Evolutionary conservation across 1,140 invertebrate genomes (phyloP), one percentile per base, ranked within the genome.

Genomic region (Trichonephila inaurata): DNA sequence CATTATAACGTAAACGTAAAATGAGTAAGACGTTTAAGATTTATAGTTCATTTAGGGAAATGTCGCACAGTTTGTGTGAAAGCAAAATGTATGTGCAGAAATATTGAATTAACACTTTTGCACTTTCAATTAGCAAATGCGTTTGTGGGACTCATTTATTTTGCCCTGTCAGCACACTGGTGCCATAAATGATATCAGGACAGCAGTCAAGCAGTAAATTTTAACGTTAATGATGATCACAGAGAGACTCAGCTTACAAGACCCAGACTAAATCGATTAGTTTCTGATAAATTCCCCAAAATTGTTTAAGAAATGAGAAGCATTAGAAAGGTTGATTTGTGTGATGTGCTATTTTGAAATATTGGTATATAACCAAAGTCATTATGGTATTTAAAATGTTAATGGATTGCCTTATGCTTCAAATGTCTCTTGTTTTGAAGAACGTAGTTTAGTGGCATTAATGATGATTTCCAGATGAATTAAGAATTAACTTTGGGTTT

Each of bases 61-160:
- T 83, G 82, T 83, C 82, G 51, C 7, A 21, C 21, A 83, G 82
- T 83, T 83, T 83, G 82, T 60, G 40, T 51, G 24, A 60, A 83
- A 83, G 44, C 51, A 60, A 83, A 83, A 83, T 83, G 51, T 83
- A 83, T 83, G 44, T n/a, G 72, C 72, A 77, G 82, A 51, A 83
- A 60, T 83, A 83, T 83, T 83, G 51, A 51, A 83, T 83, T 83
- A 83, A 83, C 40, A 83, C 82, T 83, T 83, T 83, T 83, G 19
- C 82, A 60, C 44, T 83, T 83, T 83, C 82, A 83, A 83, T 83
- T 83, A 83, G 82, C 51, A 83, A 83, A 83, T 83, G 82, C 40
- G 21, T 83, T 83, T 51, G 82, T 51, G n/a, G 40, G 51, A 83
- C 82, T n/a, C 51, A 83, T 83, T 83, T 58, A 60, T 60, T 51